Base-by-base conservation (phyloP, 30 jellyfish, hydroid and myxozoan species). In the Mastigias papua region DNA sequence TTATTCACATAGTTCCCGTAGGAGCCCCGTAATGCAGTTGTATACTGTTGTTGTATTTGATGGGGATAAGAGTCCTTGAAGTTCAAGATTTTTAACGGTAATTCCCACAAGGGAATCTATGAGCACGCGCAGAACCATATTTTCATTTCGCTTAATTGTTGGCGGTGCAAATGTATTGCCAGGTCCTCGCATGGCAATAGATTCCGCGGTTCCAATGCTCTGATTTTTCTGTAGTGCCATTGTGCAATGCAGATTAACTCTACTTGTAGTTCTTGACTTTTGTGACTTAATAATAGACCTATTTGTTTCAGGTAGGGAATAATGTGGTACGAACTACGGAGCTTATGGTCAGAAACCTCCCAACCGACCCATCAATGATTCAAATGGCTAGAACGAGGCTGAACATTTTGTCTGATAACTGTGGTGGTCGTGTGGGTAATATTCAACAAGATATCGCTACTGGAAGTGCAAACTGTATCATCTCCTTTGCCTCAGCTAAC, bases 341-440 rank as follows among this genome's bases (percentile, higher is more conserved):
- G 48, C 25, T 85, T 0, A 20, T 80, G 34, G 89, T 89, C 15
- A 54, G 89, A 48, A 89, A 89, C 63, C 80, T 94, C 25, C 97
- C 98, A 28, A 33, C 29, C 28, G 49, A 61, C 9, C n/a, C n/a
- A n/a, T 58, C 13, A 27, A n/a, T 25, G 34, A 64, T 13, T 50
- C 61, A 51, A 11, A 50, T 33, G 57, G 67, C 81, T 32, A 81
- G 30, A 23, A 32, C 82, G 1, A 86, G 89, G 20, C 83, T 92
- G 29, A 78, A 75, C 9, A 21, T 69, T 27, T 77, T 92, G 26
- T 34, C 86, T 6, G 61, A 82, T 50, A 92, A 92, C 54, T 75
- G 94, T 73, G 98, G 98, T 11, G 98, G 98, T 60, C 86, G 86
- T 31, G 90, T 64, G n/a, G 72, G 48, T 19, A 29, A 58, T 2